These are phyloP conservation scores for Catharus minimus DNA, from an alignment of 2,113 vertebrate genomes.

Conservation along the genomic window DNA sequence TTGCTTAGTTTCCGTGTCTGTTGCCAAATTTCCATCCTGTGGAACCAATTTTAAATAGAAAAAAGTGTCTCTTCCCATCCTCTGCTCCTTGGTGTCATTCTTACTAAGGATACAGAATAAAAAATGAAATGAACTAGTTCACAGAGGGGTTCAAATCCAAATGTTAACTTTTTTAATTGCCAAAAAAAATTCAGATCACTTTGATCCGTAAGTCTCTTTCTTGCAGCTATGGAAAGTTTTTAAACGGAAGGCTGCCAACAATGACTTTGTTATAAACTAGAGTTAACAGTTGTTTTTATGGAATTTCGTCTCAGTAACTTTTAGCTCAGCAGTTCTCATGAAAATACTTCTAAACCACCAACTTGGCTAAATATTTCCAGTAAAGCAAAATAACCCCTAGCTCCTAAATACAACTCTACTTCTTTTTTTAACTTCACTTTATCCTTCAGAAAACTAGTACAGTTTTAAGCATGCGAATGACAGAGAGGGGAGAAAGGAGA, in stretches of 20 bases:
- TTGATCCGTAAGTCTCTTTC: conserved; percentile 45
- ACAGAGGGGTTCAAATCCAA: conserved; percentile 43
- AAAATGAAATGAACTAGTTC: conserved; percentile 32
- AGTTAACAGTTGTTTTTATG: conserved; percentile 66
- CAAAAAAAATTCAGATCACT: background rate
- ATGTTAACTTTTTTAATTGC: conserved; percentile 13
- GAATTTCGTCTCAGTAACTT: conserved; percentile 67
- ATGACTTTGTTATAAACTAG: conserved; percentile 51
- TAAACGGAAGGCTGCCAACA: conserved; percentile 37
- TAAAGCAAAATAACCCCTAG: conserved; percentile 33
- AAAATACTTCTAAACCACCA: conserved; percentile 67
- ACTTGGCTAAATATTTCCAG: conserved; percentile 61
- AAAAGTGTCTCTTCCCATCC: conserved; percentile 33
- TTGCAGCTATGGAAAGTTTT: conserved; percentile 55
- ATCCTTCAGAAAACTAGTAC: background rate
- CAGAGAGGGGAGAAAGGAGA: background rate
- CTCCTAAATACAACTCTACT: conserved; percentile 39
- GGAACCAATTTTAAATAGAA: conserved; percentile 67
- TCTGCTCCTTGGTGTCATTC: conserved; percentile 29
- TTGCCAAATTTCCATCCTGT: conserved; percentile 74
- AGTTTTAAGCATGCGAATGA: background rate
- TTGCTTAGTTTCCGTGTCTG: conserved; percentile 65
- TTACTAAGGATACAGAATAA: conserved; percentile 38
- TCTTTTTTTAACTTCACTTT: conserved; percentile 27
- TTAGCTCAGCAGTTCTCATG: conserved; percentile 59